Evolutionary conservation across 2,113 vertebrate species (phyloP).

Genomic region (Odontophorus gujanensis): DNA sequence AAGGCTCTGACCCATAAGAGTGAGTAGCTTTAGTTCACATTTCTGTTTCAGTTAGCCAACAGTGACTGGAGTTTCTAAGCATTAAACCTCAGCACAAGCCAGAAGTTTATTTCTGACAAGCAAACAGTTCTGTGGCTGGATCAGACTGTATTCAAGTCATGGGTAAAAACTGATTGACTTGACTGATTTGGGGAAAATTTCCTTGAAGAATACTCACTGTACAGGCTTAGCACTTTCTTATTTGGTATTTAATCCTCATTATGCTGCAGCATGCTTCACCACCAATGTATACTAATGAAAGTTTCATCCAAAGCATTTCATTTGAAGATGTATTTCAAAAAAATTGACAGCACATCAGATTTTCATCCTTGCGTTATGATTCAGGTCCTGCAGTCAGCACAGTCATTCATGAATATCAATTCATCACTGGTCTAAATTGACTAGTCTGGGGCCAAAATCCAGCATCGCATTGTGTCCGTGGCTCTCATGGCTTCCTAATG

Average conservation of each 20-base stretch:
- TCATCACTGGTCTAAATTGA: not conserved
- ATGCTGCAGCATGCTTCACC: not conserved
- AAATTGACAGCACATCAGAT: not conserved
- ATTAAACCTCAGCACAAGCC: not conserved
- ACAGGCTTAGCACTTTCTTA: not conserved
- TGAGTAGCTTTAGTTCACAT: not conserved
- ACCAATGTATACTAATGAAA: not conserved
- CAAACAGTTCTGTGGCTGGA: not conserved
- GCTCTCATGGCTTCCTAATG: not conserved
- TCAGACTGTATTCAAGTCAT: not conserved
- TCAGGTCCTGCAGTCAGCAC: not conserved
- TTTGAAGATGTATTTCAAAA: not conserved
- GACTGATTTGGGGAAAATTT: not conserved
- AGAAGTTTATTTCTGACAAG: not conserved
- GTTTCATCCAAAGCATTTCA: not conserved
- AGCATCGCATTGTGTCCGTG: fast-evolving
- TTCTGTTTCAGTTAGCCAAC: not conserved
- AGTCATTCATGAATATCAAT: not conserved
- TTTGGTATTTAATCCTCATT: not conserved
- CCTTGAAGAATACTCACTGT: not conserved
- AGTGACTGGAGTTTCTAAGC: not conserved
- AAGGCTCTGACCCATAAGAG: not conserved
- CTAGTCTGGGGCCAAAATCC: not conserved
- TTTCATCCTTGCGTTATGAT: not conserved
- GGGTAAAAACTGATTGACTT: not conserved